Base-by-base conservation (phyloP, 2,888 invertebrate species). In the Malachius bipustulatus region DNA sequence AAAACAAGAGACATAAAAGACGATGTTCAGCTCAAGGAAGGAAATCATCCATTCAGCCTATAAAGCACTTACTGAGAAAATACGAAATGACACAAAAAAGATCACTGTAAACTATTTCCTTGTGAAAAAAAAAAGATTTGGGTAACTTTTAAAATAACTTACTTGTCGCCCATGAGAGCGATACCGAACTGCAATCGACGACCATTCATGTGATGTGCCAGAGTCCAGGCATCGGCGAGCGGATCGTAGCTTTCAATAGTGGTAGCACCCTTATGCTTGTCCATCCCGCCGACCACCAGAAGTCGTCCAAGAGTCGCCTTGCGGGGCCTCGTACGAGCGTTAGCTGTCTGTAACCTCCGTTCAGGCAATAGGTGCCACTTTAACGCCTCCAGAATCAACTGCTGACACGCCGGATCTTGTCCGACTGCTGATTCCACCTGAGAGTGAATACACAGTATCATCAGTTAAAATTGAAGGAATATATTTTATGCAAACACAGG, bases 281-380 rank as follows among this genome's bases (percentile, higher is more conserved):
- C 91, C 82, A 89, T 89, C 41, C 93, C 93, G 14, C 93, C 93
- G 11, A 93, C 81, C 40, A 88, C 85, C 47, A 88, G 69, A 43
- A 94, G 67, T 34, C 78, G 72, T 2, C 93, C 93, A 34, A 93
- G 81, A 1, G 93, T 93, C 0, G 91, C 87, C 56, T 93, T 93
- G 34, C 94, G 69, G 0, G 93, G 91, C 45, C 82, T 75, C 1
- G 90, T 90, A 42, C 90, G 71, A 41, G 78, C 73, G 12, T 82
- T 82, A 49, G 82, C 74, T 48, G 88, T 70, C 43, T 82, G 71
- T 4, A 78, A 71, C 28, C 89, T 70, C 32, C 91, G 67, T 54
- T 90, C 90, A 0, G 93, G 91, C 43, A 93, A 61, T 16, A 93
- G 66, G 59, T 93, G 93, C 76, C 90, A 93, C 55, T 89, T 90